These are phyloP conservation scores for Crocallis elinguaria DNA, from an alignment of 2,888 invertebrate genomes.

Conservation along the genomic window DNA sequence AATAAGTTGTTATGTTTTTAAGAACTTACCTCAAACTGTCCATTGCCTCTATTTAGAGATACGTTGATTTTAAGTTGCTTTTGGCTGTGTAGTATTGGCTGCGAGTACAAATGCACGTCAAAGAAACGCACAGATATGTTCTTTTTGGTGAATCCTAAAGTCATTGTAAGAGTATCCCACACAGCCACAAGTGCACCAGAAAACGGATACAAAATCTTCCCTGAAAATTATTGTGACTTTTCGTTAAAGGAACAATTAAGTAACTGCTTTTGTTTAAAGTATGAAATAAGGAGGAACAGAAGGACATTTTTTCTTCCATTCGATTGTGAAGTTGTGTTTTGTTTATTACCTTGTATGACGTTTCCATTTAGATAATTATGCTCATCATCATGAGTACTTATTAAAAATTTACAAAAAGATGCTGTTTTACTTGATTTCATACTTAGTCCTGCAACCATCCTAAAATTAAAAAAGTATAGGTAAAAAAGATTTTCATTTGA, in stretches of 20 bases:
- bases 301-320: neutral
- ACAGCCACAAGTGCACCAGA: slow-evolving; percentile 88
- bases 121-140: slow-evolving; percentile 88
- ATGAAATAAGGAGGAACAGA: too few species aligned
- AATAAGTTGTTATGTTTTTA: too few species aligned
- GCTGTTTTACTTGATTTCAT: slow-evolving; percentile 33
- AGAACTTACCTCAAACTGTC: slow-evolving; percentile 84
- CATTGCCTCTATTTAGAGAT: slow-evolving; percentile 85
- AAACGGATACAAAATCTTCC: slow-evolving; percentile 89
- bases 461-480: neutral
- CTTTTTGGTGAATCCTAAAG: slow-evolving; percentile 79
- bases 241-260: too few species aligned
- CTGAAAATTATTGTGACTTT: slow-evolving; percentile 50
- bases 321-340: neutral
- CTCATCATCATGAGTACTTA: slow-evolving; percentile 58
- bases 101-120: slow-evolving; percentile 85
- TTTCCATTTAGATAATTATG: slow-evolving; percentile 54
- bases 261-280: too few species aligned
- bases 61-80: slow-evolving; percentile 80
- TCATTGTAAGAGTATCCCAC: slow-evolving; percentile 89
- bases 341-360: slow-evolving; percentile 44
- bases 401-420: slow-evolving; percentile 47
- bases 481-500: neutral
- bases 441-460: neutral
- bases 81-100: slow-evolving; percentile 84